These are phyloP conservation scores for Hyaena hyaena DNA, from an alignment of 2,113 vertebrate species.

Conservation along the genomic window DNA sequence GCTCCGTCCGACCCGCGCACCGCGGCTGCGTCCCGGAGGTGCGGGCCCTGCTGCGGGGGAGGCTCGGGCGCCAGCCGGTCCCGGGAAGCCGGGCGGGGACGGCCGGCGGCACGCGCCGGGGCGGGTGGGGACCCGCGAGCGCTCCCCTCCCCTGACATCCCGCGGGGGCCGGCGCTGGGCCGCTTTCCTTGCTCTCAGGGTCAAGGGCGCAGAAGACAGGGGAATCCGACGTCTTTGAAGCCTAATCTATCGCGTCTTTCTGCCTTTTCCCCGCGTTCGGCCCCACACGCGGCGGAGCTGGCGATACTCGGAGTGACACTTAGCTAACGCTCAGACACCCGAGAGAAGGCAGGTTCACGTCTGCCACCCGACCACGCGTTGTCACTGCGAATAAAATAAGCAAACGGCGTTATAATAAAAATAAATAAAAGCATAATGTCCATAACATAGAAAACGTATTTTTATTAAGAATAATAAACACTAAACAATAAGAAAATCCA, in stretches of 20 bases:
- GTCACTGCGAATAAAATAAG: not conserved
- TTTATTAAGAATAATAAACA: not conserved
- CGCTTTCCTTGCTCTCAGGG: not conserved
- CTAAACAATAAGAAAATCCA: not conserved
- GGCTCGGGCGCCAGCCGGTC: not conserved
- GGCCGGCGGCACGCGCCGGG: too few species aligned
- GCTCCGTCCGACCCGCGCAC: too few species aligned
- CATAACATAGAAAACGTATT: not conserved
- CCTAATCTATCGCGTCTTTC: not conserved
- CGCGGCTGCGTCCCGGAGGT: too few species aligned
- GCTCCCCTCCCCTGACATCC: not conserved
- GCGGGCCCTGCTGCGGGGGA: not conserved
- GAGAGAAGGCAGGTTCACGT: not conserved
- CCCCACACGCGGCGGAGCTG: not conserved
- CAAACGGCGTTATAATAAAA: not conserved
- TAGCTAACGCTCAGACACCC: not conserved
- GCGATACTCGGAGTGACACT: not conserved
- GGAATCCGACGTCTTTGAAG: not conserved
- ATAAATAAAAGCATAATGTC: not conserved
- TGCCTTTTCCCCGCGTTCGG: not conserved
- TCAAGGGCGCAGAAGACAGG: not conserved
- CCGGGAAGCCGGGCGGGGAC: too few species aligned
- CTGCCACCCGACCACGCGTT: not conserved
- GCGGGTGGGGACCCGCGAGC: not conserved
- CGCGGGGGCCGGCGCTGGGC: not conserved